Evolutionary conservation across 2,888 invertebrate species (phyloP).

Genomic region (Mimumesa dahlbomi): DNA sequence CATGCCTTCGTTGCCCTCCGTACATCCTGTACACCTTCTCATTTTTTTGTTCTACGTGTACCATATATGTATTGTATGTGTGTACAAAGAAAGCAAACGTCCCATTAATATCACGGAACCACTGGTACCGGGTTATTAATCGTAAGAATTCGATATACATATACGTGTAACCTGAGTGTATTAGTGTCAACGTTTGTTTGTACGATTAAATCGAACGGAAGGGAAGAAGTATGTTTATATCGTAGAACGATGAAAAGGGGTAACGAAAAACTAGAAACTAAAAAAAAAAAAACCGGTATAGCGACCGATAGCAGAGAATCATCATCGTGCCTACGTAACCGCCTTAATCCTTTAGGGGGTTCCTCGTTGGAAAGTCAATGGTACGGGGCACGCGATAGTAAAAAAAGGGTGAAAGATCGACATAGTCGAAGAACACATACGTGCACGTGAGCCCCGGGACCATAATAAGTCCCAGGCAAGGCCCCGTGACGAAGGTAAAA

Average conservation of each 20-base stretch:
- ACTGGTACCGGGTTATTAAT: too few species aligned
- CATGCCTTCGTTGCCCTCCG: background rate
- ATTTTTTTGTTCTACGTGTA: too few species aligned
- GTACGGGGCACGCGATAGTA: constrained; percentile 54
- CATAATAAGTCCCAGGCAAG: constrained; percentile 54
- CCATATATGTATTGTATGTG: too few species aligned
- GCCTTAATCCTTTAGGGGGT: constrained; percentile 46
- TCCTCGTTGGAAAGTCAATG: constrained; percentile 50
- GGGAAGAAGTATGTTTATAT: too few species aligned
- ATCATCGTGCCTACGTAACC: constrained; percentile 35
- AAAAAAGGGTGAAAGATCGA: constrained; percentile 49
- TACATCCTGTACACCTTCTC: too few species aligned
- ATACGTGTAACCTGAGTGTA: too few species aligned
- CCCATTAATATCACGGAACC: too few species aligned
- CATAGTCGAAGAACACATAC: constrained; percentile 54
- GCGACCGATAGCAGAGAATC: constrained; percentile 19
- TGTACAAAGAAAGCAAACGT: too few species aligned
- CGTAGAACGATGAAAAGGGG: too few species aligned
- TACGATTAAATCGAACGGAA: too few species aligned
- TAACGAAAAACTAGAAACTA: background rate
- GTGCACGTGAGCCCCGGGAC: constrained; percentile 40
- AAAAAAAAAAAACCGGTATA: background rate
- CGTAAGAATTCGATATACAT: too few species aligned
- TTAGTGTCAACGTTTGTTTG: too few species aligned
- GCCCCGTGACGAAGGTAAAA: constrained; percentile 65